Evolutionary conservation across 1,140 invertebrate genomes (phyloP).

Genomic region (Telenomus remus): DNA sequence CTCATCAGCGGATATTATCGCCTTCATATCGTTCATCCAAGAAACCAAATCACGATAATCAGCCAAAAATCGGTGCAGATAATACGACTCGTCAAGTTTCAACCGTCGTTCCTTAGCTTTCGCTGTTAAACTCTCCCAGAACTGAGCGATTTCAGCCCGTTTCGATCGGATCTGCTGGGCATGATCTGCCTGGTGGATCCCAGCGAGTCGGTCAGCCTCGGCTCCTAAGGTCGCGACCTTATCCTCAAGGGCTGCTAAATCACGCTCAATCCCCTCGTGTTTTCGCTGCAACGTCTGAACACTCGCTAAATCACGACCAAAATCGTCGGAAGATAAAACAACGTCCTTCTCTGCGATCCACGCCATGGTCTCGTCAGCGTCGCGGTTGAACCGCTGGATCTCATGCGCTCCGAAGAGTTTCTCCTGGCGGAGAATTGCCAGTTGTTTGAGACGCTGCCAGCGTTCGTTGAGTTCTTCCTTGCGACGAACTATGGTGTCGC

Average conservation of each 20-base stretch:
- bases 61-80: constrained; percentile 95
- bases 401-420: constrained; percentile 98
- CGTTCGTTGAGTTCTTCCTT: constrained; percentile 97
- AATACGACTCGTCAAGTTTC: constrained; percentile 95
- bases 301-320: constrained; percentile 97
- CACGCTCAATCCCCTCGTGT: constrained; percentile 98
- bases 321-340: constrained; percentile 96
- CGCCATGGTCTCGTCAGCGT: constrained; percentile 98
- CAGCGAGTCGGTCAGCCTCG: constrained; percentile 93
- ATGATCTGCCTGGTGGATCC: constrained; percentile 91
- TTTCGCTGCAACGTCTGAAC: constrained; percentile 96
- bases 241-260: constrained; percentile 96
- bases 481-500: constrained; percentile 90
- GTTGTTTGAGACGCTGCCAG: constrained; percentile 95
- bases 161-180: constrained; percentile 93
- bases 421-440: constrained; percentile 95
- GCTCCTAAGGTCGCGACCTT: constrained; percentile 93
- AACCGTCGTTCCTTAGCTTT: constrained; percentile 90
- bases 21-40: constrained; percentile 98
- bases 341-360: constrained; percentile 99
- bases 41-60: constrained; percentile 98
- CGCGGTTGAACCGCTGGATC: constrained; percentile 98
- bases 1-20: constrained; percentile 97
- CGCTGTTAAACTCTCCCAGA: constrained; percentile 93
- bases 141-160: constrained; percentile 91